phyloP scores from a whole-genome alignment of 1,140 invertebrate species.

The Nasonia longicornis region DNA sequence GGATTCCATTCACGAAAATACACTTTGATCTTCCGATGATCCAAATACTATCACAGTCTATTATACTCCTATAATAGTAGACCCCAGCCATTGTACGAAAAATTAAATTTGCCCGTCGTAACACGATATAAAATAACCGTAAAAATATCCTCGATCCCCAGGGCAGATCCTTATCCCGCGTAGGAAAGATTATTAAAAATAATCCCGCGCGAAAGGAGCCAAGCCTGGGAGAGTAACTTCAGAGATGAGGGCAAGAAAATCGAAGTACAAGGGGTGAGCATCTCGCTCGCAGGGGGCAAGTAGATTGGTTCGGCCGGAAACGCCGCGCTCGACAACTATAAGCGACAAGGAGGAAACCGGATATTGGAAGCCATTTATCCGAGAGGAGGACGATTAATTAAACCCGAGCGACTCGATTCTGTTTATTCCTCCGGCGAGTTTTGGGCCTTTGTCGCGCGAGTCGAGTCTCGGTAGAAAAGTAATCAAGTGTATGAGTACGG shows the following conservation, averaged over 20 bases:
- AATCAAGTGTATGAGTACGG: not conserved
- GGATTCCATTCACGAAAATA: no score
- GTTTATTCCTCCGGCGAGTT: conserved; percentile 9
- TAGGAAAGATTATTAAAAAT: not conserved
- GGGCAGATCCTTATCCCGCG: no score
- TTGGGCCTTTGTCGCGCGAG: not conserved
- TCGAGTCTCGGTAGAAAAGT: not conserved
- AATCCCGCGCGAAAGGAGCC: not conserved
- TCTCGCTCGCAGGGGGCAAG: not conserved
- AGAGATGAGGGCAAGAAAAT: not conserved
- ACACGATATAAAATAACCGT: not conserved
- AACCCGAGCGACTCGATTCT: conserved; percentile 39
- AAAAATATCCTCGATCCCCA: not conserved
- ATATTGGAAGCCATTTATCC: conserved; percentile 51
- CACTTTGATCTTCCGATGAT: no score
- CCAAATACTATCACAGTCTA: no score
- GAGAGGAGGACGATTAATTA: conserved; percentile 48
- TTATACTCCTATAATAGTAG: no score
- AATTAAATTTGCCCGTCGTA: not conserved
- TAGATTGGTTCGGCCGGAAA: conserved; percentile 22
- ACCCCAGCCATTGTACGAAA: not conserved
- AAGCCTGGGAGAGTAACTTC: not conserved
- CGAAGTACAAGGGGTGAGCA: not conserved
- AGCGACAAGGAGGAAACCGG: conserved; percentile 36
- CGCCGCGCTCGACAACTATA: not conserved